A percentile compares a stretch with the other conserved stretches of the same genome.
These are phyloP conservation scores for Hemicordylus capensis DNA, from an alignment of 2,113 vertebrate genomes.

Conservation along the genomic window DNA sequence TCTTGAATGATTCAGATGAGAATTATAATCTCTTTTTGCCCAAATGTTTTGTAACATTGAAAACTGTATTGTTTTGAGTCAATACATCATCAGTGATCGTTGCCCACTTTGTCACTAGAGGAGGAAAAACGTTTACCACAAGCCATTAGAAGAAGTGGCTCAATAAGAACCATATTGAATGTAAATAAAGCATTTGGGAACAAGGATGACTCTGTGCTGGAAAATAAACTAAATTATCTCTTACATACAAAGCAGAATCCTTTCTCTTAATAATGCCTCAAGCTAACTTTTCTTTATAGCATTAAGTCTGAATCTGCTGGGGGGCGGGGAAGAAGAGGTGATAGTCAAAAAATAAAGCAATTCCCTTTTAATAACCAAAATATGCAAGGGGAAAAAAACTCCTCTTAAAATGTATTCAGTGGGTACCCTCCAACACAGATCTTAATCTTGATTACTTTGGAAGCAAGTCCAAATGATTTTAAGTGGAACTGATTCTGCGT, in stretches of 20 bases:
- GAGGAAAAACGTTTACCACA: conserved; percentile 46
- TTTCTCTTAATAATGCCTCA: conserved; percentile 67
- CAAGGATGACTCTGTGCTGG: conserved; percentile 57
- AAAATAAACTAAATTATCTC: conserved; percentile 62
- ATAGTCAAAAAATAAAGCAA: conserved; percentile 69
- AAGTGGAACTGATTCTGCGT: background rate
- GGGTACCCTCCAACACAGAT: background rate
- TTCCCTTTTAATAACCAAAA: conserved; percentile 65
- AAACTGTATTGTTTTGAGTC: conserved; percentile 62
- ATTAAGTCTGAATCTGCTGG: conserved; percentile 61
- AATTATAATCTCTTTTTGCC: conserved; percentile 57
- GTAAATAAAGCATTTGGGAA: conserved; percentile 62
- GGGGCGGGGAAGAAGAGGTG: conserved; percentile 66
- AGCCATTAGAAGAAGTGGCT: conserved; percentile 62
- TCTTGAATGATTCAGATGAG: conserved; percentile 55
- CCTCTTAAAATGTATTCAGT: background rate
- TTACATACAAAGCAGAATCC: conserved; percentile 74
- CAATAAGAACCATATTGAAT: conserved; percentile 65
- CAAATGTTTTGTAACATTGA: conserved; percentile 22
- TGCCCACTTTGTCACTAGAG: conserved; percentile 43
- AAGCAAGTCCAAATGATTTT: background rate
- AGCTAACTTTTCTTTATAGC: conserved; percentile 8
- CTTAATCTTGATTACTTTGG: conserved; percentile 4
- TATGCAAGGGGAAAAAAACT: conserved; percentile 50
- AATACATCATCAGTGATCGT: conserved; percentile 49